Conservation (phyloP, 2,113 vertebrate species). For the Carassius gibelio region DNA sequence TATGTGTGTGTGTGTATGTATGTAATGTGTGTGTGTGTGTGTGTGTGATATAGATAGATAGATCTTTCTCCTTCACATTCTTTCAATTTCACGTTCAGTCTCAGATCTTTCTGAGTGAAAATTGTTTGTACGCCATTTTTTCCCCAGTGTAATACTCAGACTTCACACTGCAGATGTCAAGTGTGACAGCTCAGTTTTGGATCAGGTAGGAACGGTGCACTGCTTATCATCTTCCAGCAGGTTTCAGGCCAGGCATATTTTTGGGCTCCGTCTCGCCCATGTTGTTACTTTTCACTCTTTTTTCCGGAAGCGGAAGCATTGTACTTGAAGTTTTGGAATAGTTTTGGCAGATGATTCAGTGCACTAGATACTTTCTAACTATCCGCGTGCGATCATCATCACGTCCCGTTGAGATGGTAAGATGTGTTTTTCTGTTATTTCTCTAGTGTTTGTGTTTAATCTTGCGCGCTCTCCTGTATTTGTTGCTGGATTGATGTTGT, state of each 20-base stretch:
- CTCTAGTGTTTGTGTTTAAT: background rate
- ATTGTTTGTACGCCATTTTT: too few relatives aligned
- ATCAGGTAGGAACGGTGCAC: slow-evolving; percentile 14
- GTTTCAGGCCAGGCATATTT: slow-evolving; percentile 49
- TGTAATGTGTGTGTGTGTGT: too few relatives aligned
- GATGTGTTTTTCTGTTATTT: slow-evolving; percentile 12
- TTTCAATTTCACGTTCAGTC: background rate
- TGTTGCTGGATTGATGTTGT: background rate
- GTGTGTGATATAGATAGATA: too few relatives aligned
- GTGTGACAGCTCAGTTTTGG: background rate
- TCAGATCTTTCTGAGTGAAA: too few relatives aligned
- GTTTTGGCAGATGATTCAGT: slow-evolving; percentile 51
- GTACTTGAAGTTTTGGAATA: slow-evolving; percentile 44
- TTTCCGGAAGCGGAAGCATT: slow-evolving; percentile 66
- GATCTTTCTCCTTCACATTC: background rate
- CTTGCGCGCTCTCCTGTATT: background rate
- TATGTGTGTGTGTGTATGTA: too few relatives aligned
- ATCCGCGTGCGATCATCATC: slow-evolving; percentile 9
- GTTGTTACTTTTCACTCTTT: slow-evolving; percentile 37
- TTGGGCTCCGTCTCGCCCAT: slow-evolving; percentile 47
- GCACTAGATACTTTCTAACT: slow-evolving; percentile 25
- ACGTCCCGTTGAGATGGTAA: slow-evolving; percentile 30
- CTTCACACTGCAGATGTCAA: background rate
- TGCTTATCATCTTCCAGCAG: slow-evolving; percentile 47
- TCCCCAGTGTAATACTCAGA: background rate